Base-by-base conservation (phyloP, 2,797 vertebrate genomes). In the Adrianichthys oophorus region DNA sequence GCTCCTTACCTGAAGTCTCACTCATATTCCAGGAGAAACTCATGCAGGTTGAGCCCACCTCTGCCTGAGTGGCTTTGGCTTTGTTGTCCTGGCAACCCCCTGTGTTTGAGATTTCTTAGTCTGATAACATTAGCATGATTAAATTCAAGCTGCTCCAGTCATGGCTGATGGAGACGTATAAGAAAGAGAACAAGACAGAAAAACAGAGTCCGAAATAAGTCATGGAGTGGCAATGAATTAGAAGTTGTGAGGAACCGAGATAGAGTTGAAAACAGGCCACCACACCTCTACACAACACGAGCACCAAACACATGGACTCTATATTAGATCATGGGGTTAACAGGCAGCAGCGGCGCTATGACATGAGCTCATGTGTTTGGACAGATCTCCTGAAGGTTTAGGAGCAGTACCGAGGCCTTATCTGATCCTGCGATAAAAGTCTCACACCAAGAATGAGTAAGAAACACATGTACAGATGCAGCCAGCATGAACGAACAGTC, bases 351-450 rank as follows among this genome's bases (percentile, higher is more conserved):
- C 78, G 53, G 74, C 65, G 46, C 80, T 81, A 67, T 75, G 75
- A 84, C 82, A 85, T 90, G 87, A 90, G 86, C 80, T 89, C 89
- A 90, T 88, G 83, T 90, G 89, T 90, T 89, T 90, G 78, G 80
- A 88, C 86, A 88, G 87, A 89, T 87, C 82, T 77, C 82, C 79
- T 82, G 87, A 87, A 86, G 84, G 79, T 84, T 85, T 82, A 82
- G 83, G 84, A 86, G 81, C 84, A 85, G 83, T 40, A 74, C 86
- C 41, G 56, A 63, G 61, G 74, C 72, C 82, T 88, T 87, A 88
- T 89, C 88, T 85, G 86, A 90, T 90, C 69, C 79, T 76, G 61
- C 82, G 85, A 84, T 84, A 82, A 74, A 37, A 68, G 81, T 67
- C 82, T 73, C 69, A 63, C 71, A 51, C 72, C 63, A 66, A 79